Conservation (phyloP, 2,113 vertebrate genomes). For the Acanthisitta chloris region DNA sequence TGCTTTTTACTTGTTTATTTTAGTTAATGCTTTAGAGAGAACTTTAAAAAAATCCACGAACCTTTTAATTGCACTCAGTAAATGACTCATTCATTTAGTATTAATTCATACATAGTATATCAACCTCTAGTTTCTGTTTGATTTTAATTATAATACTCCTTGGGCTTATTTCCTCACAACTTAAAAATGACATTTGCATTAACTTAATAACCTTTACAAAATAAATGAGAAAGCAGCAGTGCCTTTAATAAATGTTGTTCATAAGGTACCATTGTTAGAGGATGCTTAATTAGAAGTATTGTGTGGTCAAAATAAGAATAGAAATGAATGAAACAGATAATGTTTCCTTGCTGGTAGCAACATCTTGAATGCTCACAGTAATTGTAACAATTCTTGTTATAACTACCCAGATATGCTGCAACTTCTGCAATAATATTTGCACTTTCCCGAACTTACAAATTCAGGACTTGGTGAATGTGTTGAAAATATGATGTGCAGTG, state of each 20-base stretch:
- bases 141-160: conserved; percentile 51
- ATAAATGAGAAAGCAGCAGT: conserved; percentile 25
- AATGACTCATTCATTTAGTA: not conserved
- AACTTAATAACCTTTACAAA: conserved; percentile 46
- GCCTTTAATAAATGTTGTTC: conserved; percentile 41
- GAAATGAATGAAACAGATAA: conserved; percentile 45
- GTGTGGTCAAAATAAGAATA: conserved; percentile 62
- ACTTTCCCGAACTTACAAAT: not conserved
- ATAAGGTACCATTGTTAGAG: conserved; percentile 25
- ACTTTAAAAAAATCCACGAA: not conserved
- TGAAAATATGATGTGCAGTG: not conserved
- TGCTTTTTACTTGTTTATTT: not conserved
- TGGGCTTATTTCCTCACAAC: conserved; percentile 34
- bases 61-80: not conserved
- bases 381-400: conserved; percentile 48
- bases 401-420: not conserved
- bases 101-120: conserved; percentile 29
- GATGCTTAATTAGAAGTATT: conserved; percentile 65
- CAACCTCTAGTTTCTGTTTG: conserved; percentile 43
- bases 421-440: not conserved
- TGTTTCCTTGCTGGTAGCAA: conserved; percentile 39
- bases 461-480: not conserved
- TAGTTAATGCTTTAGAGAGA: not conserved
- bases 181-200: conserved; percentile 49
- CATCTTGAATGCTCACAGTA: conserved; percentile 23